Base-by-base conservation (phyloP, 30 jellyfish, hydroid and myxozoan species). In the Turritopsis dohrnii region DNA sequence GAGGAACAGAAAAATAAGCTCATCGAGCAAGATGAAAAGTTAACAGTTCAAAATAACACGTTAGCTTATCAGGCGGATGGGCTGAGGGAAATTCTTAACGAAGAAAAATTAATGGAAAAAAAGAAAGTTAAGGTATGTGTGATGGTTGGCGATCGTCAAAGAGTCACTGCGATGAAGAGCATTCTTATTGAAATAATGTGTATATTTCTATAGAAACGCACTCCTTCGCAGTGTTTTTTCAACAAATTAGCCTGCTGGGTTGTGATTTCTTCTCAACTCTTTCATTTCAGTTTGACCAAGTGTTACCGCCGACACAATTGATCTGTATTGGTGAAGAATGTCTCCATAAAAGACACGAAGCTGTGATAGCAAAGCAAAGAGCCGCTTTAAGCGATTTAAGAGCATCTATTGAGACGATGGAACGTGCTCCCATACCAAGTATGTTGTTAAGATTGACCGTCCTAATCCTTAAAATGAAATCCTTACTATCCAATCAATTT, bases 361-460 rank as follows among this genome's bases (percentile, higher is more conserved):
- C 85, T 7, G 94, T 89, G 21, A 89, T 94, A 60, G 52, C 81
- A 7, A 80, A 90, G 54, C 99, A 94, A 76, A 94, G 84, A 28
- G 91, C 79, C 82, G 96, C 99, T 60, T 72, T 94, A 1, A 84
- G 88, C 1, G 99, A 94, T 31, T 41, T 88, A 84, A 72, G 96
- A 79, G 79, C 20, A 74, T 60, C 72, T 31, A 22, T 91, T 54
- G 79, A 54, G 65, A 87, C 80, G 28, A 79, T 83, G n/a, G 92
- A 87, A 54, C 86, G 74, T 81, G 79, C 75, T 54, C 76, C 85
- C 52, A 91, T 95, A 86, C 95, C 90, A 29, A 29, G 97, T 90
- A 79, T 66, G 95, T 74, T 8, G 60, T 41, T 3, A 3, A 3
- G 60, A 41, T 41, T 41, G 60, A 41, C 5, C 5, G 13, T 41